Conservation (phyloP, 2,888 invertebrate genomes). For the Notodonta ziczac region DNA sequence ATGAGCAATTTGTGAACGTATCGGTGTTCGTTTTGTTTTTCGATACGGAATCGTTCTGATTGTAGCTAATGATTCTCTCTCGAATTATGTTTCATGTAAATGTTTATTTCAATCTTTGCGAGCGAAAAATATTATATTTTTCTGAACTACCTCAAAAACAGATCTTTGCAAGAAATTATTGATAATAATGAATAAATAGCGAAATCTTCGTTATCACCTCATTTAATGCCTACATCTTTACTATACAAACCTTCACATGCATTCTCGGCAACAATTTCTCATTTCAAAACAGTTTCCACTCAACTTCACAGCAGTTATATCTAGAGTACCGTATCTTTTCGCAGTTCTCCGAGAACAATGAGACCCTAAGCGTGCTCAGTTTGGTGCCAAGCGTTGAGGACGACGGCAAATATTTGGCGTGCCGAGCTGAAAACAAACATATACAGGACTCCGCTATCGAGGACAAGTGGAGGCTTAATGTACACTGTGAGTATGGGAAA, state of each 20-base stretch:
- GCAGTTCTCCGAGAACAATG: conserved; percentile 93
- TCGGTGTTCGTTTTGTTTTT: neutral
- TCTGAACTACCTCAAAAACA: too few relatives aligned
- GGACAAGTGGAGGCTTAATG: conserved; percentile 94
- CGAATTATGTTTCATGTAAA: too few relatives aligned
- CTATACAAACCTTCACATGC: too few relatives aligned
- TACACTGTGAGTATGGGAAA: conserved; percentile 91
- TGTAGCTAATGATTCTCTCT: neutral
- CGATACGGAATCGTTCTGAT: neutral
- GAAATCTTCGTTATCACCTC: too few relatives aligned
- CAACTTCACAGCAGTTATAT: conserved; percentile 5
- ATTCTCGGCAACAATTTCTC: neutral
- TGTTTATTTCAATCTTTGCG: too few relatives aligned
- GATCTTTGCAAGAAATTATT: too few relatives aligned
- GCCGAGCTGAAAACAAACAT: conserved; percentile 94
- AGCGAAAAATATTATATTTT: too few relatives aligned
- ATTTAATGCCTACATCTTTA: too few relatives aligned
- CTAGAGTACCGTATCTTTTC: conserved; percentile 9
- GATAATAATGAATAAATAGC: too few relatives aligned
- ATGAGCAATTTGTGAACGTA: neutral
- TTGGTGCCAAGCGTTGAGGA: conserved; percentile 94
- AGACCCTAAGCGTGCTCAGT: conserved; percentile 92
- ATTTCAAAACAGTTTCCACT: conserved; percentile 5
- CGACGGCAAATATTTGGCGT: conserved; percentile 95
- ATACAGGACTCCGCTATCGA: conserved; percentile 93